Evolutionary conservation across 2,888 invertebrate species (phyloP).

Genomic region (Fragum sueziense): DNA sequence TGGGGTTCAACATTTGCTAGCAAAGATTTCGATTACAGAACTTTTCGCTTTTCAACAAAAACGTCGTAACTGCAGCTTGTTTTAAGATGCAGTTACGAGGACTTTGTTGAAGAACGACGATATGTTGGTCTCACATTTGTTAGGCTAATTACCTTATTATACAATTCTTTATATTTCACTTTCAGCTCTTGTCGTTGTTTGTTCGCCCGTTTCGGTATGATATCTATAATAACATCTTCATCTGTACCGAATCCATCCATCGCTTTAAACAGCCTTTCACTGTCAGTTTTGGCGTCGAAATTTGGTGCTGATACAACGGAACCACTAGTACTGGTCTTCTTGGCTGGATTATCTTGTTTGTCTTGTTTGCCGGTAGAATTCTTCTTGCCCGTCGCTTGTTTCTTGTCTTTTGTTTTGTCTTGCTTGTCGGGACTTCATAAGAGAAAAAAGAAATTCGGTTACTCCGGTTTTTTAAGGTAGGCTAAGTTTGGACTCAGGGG

Average conservation of each 20-base stretch:
- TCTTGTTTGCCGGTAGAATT: not conserved
- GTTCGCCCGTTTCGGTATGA: constrained; percentile 70
- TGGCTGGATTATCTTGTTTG: constrained; percentile 18
- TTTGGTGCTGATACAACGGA: constrained; percentile 59
- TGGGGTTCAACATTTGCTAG: too few relatives aligned
- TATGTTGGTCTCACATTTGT: too few relatives aligned
- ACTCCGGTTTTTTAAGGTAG: not conserved
- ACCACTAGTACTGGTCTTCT: constrained; percentile 11
- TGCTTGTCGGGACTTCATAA: not conserved
- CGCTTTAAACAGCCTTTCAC: constrained; percentile 68
- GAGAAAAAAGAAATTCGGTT: not conserved
- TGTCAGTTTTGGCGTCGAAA: constrained; percentile 69
- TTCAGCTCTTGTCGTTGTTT: constrained; percentile 74
- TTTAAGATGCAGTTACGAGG: too few relatives aligned
- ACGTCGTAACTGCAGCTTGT: too few relatives aligned
- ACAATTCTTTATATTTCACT: constrained; percentile 68
- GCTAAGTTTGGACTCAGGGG: too few relatives aligned
- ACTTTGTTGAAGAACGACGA: too few relatives aligned
- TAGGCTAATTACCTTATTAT: constrained; percentile 61
- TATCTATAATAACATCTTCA: constrained; percentile 71
- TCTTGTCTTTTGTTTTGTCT: constrained; percentile 10
- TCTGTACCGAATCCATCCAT: constrained; percentile 73
- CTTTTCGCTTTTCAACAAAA: too few relatives aligned
- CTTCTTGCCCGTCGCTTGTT: constrained; percentile 26
- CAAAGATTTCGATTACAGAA: too few relatives aligned